Percentiles rank a stretch among this genome's conserved stretches.
Evolutionary conservation across 2,113 vertebrate species (phyloP).

Genomic region (Oncorhynchus gorbuscha): DNA sequence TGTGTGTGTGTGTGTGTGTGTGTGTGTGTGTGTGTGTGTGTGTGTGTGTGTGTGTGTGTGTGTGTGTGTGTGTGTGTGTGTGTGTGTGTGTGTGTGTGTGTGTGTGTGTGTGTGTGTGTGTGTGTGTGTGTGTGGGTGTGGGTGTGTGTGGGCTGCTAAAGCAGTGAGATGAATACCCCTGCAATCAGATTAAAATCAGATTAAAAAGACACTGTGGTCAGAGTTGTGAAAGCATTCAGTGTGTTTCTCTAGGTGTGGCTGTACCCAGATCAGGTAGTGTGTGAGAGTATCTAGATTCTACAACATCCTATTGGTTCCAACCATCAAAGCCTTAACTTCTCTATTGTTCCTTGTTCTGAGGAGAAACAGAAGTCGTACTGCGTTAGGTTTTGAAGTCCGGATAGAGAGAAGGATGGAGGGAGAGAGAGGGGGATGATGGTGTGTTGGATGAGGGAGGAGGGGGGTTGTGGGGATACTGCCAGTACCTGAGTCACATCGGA

Average conservation of each 20-base stretch:
- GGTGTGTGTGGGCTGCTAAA: too few species aligned
- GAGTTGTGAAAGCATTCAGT: conserved; percentile 11
- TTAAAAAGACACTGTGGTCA: conserved; percentile 14
- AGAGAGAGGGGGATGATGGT: neutral
- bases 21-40: too few species aligned
- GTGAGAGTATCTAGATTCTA: neutral
- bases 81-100: too few species aligned
- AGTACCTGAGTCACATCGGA: conserved; percentile 22
- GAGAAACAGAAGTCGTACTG: neutral
- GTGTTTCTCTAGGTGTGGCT: neutral
- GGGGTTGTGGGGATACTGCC: neutral
- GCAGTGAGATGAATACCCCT: conserved; percentile 17
- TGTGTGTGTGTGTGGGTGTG: too few species aligned
- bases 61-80: too few species aligned
- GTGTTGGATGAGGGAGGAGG: neutral
- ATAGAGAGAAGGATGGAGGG: neutral
- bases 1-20: too few species aligned
- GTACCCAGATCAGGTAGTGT: neutral
- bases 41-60: too few species aligned
- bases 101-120: too few species aligned
- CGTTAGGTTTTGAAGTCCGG: neutral
- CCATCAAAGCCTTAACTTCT: neutral
- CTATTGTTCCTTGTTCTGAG: neutral
- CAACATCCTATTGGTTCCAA: too few species aligned
- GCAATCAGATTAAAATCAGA: conserved; percentile 19